Evolutionary conservation across 2,113 vertebrate genomes (phyloP), one percentile per base, ranked within the genome.

Genomic region (Pomatorhinus ruficollis): DNA sequence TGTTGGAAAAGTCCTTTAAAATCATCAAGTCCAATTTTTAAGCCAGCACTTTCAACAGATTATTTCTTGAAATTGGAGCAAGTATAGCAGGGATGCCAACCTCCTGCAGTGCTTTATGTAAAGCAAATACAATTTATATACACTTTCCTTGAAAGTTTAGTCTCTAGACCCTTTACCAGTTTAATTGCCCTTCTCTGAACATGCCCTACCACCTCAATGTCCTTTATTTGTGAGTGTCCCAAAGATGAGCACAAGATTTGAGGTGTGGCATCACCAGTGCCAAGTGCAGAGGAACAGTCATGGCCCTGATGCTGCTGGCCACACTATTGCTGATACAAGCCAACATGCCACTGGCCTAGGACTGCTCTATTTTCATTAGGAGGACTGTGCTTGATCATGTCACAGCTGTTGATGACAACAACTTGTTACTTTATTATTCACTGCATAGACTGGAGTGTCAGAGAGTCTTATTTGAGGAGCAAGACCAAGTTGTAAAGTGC

Each of bases 41-140:
- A 68, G 3, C 10, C 18, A 52, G 24, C 13, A 45, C 10, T 52
- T 70, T 27, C 33, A 60, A 77, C 30, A 70, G 64, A 82, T 64
- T 86, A 63, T 84, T 91, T 90, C 17, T 77, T 80, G 59, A 91
- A 88, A 86, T 3, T 57, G 23, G 20, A 95, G 22, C 22, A 83
- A 83, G 25, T 76, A 21, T 37, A 81, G 14, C 14, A 53, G 71
- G 37, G n/a, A 42, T 74, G 33, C 28, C n/a, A 66, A 75, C 33
- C 27, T 93, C 47, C 65, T 89, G 57, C 81, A 82, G 70, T 65
- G 20, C 23, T 71, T 77, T 68, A 57, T 69, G 66, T 80, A 94
- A 90, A 90, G 15, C 18, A 85, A 87, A 28, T 60, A 68, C 15
- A 11, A 50, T 66, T 66, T 76, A 13, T 50, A 22, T 17, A 16